Percentiles rank a stretch among this genome's conserved stretches.
phyloP scores from a whole-genome alignment of 2,797 vertebrate species.

The Chelon auratus region DNA sequence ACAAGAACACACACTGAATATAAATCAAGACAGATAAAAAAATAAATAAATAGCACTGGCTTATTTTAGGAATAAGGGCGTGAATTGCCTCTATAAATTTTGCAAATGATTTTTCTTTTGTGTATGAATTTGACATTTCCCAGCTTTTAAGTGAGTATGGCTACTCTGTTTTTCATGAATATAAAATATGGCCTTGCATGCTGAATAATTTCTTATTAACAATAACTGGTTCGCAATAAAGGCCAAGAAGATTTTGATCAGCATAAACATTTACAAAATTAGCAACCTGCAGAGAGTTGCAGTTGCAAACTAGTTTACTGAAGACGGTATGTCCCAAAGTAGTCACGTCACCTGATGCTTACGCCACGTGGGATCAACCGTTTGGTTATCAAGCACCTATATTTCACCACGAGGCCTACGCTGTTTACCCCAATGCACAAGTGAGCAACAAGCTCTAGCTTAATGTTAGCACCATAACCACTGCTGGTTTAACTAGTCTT shows the following conservation, averaged over 20 bases:
- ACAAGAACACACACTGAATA: background rate
- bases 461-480: constrained; percentile 38
- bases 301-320: background rate
- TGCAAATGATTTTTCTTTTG: constrained; percentile 6
- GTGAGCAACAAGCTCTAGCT: constrained; percentile 10
- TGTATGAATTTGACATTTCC: constrained; percentile 7
- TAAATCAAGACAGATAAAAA: background rate
- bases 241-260: background rate
- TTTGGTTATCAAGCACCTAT: no score
- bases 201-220: background rate
- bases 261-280: background rate
- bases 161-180: background rate
- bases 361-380: no score
- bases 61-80: background rate
- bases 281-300: background rate
- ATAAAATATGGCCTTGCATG: background rate
- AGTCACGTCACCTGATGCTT: no score
- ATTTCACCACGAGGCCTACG: background rate
- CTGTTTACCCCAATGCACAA: constrained; percentile 1
- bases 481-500: background rate
- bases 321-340: no score
- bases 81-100: background rate
- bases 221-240: background rate
- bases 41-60: background rate
- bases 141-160: background rate